Evolutionary conservation across 2,113 vertebrate genomes (phyloP), one percentile per base, ranked within the genome.

Genomic region (Pteronura brasiliensis): DNA sequence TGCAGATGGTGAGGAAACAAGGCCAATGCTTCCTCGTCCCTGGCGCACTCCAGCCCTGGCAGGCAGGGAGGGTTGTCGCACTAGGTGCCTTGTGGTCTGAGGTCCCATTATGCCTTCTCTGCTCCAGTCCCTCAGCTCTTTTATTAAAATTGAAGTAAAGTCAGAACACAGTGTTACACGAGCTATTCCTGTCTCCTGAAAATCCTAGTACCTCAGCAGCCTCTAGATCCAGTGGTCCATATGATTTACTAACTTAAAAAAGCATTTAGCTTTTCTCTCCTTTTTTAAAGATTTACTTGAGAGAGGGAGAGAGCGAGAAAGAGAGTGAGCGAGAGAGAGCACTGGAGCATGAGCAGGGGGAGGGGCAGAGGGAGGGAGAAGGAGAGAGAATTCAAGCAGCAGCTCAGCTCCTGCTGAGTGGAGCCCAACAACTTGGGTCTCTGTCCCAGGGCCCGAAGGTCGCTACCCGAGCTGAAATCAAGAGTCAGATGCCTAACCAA

Each of bases 1-100:
- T 13, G 3, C 25, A 27, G 25, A 14, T 7, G 20, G 57, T 42
- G 47, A 29, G 86, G 39, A 59, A 49, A 14, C 67, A 25, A 39
- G 76, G 20, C 34, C 49, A 6, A 18, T 1, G 9, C 27, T 76
- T 39, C 4, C 18, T 61, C 9, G 1, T 4, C 18, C 34, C 6
- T 12, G 8, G 23, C 3, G 2, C 17, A 7, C 18, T 25, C 34
- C 39, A 29, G 20, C 1, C 3, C n/a, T 49, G n/a, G 61, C 18
- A 29, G 69, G 44, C 36, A 12, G 21, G 11, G 5, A 3, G 2
- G 36, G 4, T 21, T 84, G 11, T 49, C n/a, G 20, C 49, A 34
- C 49, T 92, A 6, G 20, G 8, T 67, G 90, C 61, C 27, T 0
- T 14, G 76, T 17, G 27, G 27, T 12, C 42, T 57, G 59, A 7